Percentiles rank a stretch among this genome's conserved stretches.
These are phyloP conservation scores for Cherax destructor DNA, from an alignment of 1,140 invertebrate species.

Conservation along the genomic window DNA sequence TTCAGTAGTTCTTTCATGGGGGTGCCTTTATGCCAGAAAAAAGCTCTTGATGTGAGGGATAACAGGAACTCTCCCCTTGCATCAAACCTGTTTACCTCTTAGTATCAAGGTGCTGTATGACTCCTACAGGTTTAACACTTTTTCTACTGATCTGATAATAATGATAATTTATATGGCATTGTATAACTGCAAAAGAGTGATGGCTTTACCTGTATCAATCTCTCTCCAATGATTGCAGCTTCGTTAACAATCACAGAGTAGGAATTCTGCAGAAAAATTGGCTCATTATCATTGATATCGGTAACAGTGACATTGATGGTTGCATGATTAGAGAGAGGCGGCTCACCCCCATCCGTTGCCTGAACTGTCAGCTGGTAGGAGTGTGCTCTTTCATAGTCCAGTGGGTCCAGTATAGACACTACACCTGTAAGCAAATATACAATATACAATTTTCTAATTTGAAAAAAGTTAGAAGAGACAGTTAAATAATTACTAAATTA, in stretches of 20 bases:
- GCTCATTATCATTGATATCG: constrained; percentile 94
- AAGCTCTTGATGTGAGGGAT: too few relatives aligned
- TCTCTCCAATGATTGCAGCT: constrained; percentile 83
- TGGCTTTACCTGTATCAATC: constrained; percentile 77
- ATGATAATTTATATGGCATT: too few relatives aligned
- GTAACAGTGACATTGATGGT: constrained; percentile 90
- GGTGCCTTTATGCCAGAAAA: too few relatives aligned
- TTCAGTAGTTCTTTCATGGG: too few relatives aligned
- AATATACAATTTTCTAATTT: too few relatives aligned
- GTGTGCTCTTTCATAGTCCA: constrained; percentile 90
- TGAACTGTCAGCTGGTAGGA: constrained; percentile 92
- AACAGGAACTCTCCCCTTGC: too few relatives aligned
- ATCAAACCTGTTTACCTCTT: too few relatives aligned
- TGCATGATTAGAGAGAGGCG: constrained; percentile 89
- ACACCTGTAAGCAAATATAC: constrained; percentile 77
- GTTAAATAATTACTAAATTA: too few relatives aligned
- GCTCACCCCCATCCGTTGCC: constrained; percentile 89
- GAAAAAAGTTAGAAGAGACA: too few relatives aligned
- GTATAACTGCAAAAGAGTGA: not conserved
- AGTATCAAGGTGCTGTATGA: too few relatives aligned
- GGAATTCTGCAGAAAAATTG: constrained; percentile 86
- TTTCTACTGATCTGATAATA: too few relatives aligned
- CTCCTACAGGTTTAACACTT: too few relatives aligned
- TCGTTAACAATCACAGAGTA: constrained; percentile 88
- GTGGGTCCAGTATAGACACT: constrained; percentile 84